Evolutionary conservation across 2,888 invertebrate genomes (phyloP).

Genomic region (Hymenopus coronatus): DNA sequence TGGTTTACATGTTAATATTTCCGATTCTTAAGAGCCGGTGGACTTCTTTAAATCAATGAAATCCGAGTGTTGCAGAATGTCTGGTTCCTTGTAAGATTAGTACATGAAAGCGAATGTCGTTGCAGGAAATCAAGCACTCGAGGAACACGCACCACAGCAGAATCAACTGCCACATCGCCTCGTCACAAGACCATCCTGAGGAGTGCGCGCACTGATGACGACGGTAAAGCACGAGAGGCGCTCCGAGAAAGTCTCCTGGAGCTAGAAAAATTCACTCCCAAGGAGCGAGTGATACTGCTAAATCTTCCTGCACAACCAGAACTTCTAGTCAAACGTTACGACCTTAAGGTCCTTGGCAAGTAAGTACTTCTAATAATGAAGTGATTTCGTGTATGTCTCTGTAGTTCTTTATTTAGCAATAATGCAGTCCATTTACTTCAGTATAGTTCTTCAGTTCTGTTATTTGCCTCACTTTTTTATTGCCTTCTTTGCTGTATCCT

Average conservation of each 20-base stretch:
- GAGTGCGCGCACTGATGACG: neutral
- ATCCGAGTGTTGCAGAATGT: no score
- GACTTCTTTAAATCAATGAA: no score
- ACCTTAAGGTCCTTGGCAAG: slow-evolving; percentile 63
- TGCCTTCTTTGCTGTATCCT: no score
- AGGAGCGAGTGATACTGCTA: slow-evolving; percentile 41
- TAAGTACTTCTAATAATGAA: slow-evolving; percentile 37
- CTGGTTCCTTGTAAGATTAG: no score
- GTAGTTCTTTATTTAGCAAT: no score
- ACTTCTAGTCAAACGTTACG: slow-evolving; percentile 67
- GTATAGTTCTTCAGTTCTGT: no score
- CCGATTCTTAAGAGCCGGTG: no score
- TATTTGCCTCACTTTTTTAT: no score
- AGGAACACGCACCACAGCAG: slow-evolving; percentile 1
- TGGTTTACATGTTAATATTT: no score
- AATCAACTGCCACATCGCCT: neutral
- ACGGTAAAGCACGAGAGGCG: neutral
- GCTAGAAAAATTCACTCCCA: neutral
- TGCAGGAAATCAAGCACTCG: neutral
- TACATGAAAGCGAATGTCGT: neutral
- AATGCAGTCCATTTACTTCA: no score
- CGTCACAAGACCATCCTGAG: slow-evolving; percentile 15
- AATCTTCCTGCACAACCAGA: slow-evolving; percentile 59
- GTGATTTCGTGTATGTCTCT: no score
- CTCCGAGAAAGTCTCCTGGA: neutral